Evolutionary conservation across 2,113 vertebrate genomes (phyloP).

Genomic region (Ondatra zibethicus): DNA sequence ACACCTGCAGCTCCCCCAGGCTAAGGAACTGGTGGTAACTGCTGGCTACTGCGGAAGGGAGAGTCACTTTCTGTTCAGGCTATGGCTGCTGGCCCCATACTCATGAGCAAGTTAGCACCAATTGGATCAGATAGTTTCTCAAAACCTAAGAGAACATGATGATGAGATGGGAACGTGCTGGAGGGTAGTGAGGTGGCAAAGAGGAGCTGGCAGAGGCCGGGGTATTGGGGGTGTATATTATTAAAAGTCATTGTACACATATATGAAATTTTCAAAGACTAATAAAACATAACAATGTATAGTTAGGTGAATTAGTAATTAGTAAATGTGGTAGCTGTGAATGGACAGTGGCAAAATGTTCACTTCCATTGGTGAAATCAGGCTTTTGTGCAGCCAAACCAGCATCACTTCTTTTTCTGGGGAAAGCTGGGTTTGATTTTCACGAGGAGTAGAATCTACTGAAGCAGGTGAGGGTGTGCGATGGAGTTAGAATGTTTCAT

Average conservation of each 20-base stretch:
- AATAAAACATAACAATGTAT: neutral
- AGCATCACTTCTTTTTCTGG: neutral
- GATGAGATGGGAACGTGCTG: neutral
- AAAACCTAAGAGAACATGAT: no score
- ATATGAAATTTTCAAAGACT: neutral
- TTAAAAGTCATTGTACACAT: neutral
- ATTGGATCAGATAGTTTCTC: no score
- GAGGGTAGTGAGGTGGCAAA: no score
- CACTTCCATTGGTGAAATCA: neutral
- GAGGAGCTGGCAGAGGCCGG: neutral
- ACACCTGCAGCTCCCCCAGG: no score
- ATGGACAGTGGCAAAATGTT: neutral
- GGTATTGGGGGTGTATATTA: neutral
- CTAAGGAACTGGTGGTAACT: neutral
- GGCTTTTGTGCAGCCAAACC: neutral
- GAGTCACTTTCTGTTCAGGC: no score
- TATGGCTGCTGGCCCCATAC: no score
- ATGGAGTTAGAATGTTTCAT: neutral
- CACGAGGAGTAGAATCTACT: neutral
- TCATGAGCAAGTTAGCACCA: no score
- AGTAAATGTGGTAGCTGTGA: slow-evolving; percentile 10
- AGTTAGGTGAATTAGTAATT: neutral
- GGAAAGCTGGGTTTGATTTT: slow-evolving; percentile 15
- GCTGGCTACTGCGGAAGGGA: no score
- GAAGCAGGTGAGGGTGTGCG: neutral